Percentiles rank a stretch among this genome's conserved stretches.
Evolutionary conservation across 2,888 invertebrate species (phyloP).

Genomic region (Harpalus rubripes): DNA sequence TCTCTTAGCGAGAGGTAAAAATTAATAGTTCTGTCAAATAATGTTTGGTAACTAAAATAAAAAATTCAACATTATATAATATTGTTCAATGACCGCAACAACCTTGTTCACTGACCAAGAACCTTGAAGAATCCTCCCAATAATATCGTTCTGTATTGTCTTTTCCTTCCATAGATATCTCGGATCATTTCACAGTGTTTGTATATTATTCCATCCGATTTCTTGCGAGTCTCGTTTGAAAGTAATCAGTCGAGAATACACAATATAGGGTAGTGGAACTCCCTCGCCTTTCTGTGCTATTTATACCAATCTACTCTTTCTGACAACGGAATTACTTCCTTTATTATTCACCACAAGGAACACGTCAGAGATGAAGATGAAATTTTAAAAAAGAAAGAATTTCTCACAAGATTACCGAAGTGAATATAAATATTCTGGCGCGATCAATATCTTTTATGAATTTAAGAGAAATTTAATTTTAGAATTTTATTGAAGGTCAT

Average conservation of each 20-base stretch:
- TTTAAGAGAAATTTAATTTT: not conserved
- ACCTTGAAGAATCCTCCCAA: no score
- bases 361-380: not conserved
- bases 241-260: constrained; percentile 5
- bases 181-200: not conserved
- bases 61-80: no score
- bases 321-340: constrained; percentile 31
- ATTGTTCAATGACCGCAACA: no score
- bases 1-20: no score
- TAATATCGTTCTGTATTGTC: no score
- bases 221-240: constrained; percentile 1
- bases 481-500: not conserved
- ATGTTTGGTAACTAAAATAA: no score
- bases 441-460: not conserved
- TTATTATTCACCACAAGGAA: constrained; percentile 16
- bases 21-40: no score
- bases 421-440: not conserved
- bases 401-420: not conserved
- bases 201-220: constrained; percentile 2
- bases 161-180: no score
- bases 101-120: no score
- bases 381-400: not conserved
- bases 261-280: not conserved
- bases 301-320: not conserved
- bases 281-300: not conserved